These are phyloP conservation scores for Zaprionus obscuricornis DNA, from an alignment of 2,888 invertebrate genomes.

Conservation along the genomic window DNA sequence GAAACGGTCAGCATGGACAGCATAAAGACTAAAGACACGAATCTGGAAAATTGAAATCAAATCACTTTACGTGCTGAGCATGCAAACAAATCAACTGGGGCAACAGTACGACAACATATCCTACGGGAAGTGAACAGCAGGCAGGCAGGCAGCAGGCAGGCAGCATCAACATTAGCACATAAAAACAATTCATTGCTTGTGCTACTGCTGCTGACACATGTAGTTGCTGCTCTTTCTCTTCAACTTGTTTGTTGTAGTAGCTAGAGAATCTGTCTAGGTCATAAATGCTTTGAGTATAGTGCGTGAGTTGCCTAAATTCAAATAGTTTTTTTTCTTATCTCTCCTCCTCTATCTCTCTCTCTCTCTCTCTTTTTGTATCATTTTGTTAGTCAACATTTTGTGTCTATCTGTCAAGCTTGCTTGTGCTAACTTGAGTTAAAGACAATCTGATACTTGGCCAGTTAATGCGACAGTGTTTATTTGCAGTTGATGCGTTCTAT, in stretches of 20 bases:
- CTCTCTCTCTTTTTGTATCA: too few species aligned
- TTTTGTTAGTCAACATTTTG: too few species aligned
- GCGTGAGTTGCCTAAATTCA: constrained; percentile 61
- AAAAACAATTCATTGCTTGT: constrained; percentile 74
- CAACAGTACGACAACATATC: neutral
- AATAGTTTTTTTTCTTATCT: too few species aligned
- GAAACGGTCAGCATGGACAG: too few species aligned
- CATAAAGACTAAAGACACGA: too few species aligned
- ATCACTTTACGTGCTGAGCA: constrained; percentile 79
- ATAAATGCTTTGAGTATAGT: constrained; percentile 59
- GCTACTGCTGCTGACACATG: constrained; percentile 75
- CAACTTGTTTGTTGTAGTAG: too few species aligned
- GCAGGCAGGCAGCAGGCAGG: constrained; percentile 6
- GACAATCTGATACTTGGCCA: too few species aligned
- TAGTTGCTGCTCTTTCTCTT: too few species aligned
- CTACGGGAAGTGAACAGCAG: constrained; percentile 4
- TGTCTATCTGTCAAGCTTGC: too few species aligned
- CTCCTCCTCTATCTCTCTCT: too few species aligned
- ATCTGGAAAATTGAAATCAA: constrained; percentile 81
- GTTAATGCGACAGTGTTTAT: too few species aligned
- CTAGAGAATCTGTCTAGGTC: constrained; percentile 32
- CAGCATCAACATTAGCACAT: constrained; percentile 72
- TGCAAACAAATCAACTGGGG: constrained; percentile 55
- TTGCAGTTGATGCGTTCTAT: constrained; percentile 22
- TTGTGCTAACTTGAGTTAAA: too few species aligned